These are phyloP conservation scores for Melanotaenia trifasciata DNA, from an alignment of 2,797 vertebrate genomes.

Conservation along the genomic window DNA sequence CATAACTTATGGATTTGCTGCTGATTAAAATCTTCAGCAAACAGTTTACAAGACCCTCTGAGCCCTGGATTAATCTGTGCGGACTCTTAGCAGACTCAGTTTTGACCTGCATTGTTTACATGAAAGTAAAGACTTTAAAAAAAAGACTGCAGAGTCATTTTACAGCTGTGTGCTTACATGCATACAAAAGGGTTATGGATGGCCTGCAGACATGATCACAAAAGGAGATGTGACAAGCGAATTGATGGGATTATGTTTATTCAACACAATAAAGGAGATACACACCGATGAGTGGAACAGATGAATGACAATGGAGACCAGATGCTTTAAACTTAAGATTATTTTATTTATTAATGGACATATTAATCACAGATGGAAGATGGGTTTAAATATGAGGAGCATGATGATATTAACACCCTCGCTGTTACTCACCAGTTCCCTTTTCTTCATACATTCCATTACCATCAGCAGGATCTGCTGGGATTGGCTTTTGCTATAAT, in stretches of 20 bases:
- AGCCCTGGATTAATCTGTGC: slow-evolving; percentile 41
- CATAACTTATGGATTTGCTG: slow-evolving; percentile 66
- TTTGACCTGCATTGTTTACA: slow-evolving; percentile 35
- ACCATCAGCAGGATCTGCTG: slow-evolving; percentile 94
- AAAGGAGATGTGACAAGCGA: slow-evolving; percentile 63
- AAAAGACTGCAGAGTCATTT: slow-evolving; percentile 32
- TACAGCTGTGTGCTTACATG: slow-evolving; percentile 14
- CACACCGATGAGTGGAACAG: slow-evolving; percentile 58
- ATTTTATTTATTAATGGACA: slow-evolving; percentile 75
- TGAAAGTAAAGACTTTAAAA: slow-evolving; percentile 24
- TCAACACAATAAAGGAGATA: slow-evolving; percentile 67
- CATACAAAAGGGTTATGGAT: slow-evolving; percentile 17
- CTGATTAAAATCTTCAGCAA: slow-evolving; percentile 32
- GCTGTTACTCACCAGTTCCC: slow-evolving; percentile 91
- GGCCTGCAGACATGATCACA: slow-evolving; percentile 42
- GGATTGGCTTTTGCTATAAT: slow-evolving; percentile 92
- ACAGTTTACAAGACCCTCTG: slow-evolving; percentile 46
- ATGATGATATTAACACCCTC: background rate
- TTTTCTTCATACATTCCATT: slow-evolving; percentile 99
- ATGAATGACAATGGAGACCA: slow-evolving; percentile 73
- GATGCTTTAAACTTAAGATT: slow-evolving; percentile 52
- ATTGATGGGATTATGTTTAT: slow-evolving; percentile 76
- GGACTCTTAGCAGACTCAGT: slow-evolving; percentile 29
- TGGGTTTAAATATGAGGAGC: slow-evolving; percentile 2
- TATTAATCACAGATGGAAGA: slow-evolving; percentile 20